phyloP scores from a whole-genome alignment of 2,797 vertebrate species.

The Hoplostethus mediterraneus region DNA sequence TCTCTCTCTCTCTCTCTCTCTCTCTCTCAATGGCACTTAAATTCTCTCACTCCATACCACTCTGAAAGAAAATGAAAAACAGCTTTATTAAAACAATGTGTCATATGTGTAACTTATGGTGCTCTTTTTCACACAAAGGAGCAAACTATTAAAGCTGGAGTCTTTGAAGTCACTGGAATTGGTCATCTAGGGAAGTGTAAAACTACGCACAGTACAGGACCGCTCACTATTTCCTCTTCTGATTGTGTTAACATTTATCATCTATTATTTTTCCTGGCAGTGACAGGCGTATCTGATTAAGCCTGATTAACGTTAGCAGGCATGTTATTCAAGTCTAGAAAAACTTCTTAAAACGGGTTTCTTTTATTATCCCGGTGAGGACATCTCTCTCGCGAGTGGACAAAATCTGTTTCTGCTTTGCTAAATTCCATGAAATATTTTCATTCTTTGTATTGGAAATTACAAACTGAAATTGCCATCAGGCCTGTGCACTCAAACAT shows the following conservation, averaged over 20 bases:
- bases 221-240: slow-evolving; percentile 65
- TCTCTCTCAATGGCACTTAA: slow-evolving; percentile 25
- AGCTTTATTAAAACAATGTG: slow-evolving; percentile 66
- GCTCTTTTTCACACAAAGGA: slow-evolving; percentile 49
- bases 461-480: slow-evolving; percentile 26
- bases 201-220: slow-evolving; percentile 31
- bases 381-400: slow-evolving; percentile 27
- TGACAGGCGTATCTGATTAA: slow-evolving; percentile 65
- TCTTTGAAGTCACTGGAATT: slow-evolving; percentile 67
- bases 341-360: slow-evolving; percentile 66
- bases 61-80: slow-evolving; percentile 16
- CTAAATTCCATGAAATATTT: slow-evolving; percentile 53
- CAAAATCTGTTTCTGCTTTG: slow-evolving; percentile 65
- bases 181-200: slow-evolving; percentile 55
- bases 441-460: slow-evolving; percentile 36
- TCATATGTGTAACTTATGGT: slow-evolving; percentile 36
- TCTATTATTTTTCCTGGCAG: slow-evolving; percentile 77
- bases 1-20: not conserved
- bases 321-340: slow-evolving; percentile 69
- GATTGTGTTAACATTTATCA: slow-evolving; percentile 75
- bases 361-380: slow-evolving; percentile 56
- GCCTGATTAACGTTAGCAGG: slow-evolving; percentile 75
- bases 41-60: slow-evolving; percentile 11
- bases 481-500: slow-evolving; percentile 12
- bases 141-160: slow-evolving; percentile 32